These are phyloP conservation scores for Drosophila nigromelanica DNA, from an alignment of 1,140 invertebrate species.

Conservation along the genomic window DNA sequence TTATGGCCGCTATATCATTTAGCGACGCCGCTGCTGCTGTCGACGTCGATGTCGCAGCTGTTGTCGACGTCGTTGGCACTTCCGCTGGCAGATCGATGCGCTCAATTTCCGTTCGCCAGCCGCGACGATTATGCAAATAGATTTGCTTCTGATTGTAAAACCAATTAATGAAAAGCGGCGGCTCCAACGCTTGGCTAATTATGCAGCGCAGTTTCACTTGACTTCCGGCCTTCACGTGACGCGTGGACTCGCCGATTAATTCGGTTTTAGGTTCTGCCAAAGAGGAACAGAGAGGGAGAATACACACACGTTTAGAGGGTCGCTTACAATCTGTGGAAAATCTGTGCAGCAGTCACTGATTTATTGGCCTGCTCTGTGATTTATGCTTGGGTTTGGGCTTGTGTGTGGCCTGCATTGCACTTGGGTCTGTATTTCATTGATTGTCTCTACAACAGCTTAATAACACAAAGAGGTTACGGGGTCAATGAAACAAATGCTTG, in stretches of 20 bases:
- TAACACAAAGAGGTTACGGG: conserved; percentile 32
- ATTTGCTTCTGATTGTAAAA: conserved; percentile 85
- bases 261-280: conserved; percentile 86
- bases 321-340: conserved; percentile 36
- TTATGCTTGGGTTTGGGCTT: conserved; percentile 48
- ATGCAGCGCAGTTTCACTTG: conserved; percentile 87
- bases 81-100: conserved; percentile 79
- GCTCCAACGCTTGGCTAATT: conserved; percentile 86
- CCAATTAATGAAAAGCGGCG: conserved; percentile 87
- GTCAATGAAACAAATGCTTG: conserved; percentile 1
- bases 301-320: conserved; percentile 28
- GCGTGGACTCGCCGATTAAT: conserved; percentile 86
- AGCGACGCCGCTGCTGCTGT: conserved; percentile 36
- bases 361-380: conserved; percentile 66
- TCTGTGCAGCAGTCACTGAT: conserved; percentile 59
- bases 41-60: conserved; percentile 2
- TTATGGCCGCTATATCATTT: conserved; percentile 62
- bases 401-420: conserved; percentile 6
- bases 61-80: conserved; percentile 57
- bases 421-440: conserved; percentile 25
- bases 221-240: conserved; percentile 87
- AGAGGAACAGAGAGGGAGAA: conserved; percentile 16
- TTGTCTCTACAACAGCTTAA: conserved; percentile 25
- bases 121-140: conserved; percentile 83
- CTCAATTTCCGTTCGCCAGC: conserved; percentile 83